Evolutionary conservation across 2,888 invertebrate species (phyloP).

Genomic region (Hemaris fuciformis): DNA sequence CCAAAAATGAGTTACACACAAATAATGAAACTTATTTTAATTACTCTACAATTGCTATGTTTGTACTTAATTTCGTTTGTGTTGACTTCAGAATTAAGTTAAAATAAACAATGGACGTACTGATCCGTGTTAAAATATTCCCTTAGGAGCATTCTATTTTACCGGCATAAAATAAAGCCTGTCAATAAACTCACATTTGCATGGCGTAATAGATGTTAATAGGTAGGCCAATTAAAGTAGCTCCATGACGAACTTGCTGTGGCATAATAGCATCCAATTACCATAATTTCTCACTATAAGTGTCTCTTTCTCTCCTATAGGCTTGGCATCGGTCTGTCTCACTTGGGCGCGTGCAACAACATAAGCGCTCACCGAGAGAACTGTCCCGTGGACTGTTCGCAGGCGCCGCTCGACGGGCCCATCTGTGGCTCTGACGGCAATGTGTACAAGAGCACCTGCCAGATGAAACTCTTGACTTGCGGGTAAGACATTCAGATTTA

Average conservation of each 20-base stretch:
- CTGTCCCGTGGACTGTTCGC: conserved; percentile 93
- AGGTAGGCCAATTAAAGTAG: too few relatives aligned
- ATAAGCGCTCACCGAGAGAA: conserved; percentile 92
- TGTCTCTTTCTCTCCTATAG: conserved; percentile 63
- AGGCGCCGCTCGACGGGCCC: conserved; percentile 93
- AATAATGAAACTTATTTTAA: too few relatives aligned
- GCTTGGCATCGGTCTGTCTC: conserved; percentile 91
- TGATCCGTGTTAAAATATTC: too few relatives aligned
- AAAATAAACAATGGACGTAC: too few relatives aligned
- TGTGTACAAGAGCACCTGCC: conserved; percentile 95
- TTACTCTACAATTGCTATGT: too few relatives aligned
- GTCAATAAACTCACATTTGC: too few relatives aligned
- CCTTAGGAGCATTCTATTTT: too few relatives aligned
- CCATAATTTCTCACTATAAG: not conserved
- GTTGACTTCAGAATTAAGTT: too few relatives aligned
- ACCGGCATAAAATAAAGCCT: too few relatives aligned
- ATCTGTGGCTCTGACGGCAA: conserved; percentile 96
- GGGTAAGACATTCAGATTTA: conserved; percentile 78
- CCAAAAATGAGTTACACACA: too few relatives aligned
- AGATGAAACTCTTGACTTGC: conserved; percentile 95
- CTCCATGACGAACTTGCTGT: not conserved
- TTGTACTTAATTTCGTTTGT: too few relatives aligned
- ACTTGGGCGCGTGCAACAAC: conserved; percentile 90
- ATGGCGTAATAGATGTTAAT: too few relatives aligned
- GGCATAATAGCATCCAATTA: not conserved